Conservation (phyloP, 2,888 invertebrate species). For the Leptinotarsa tumamoca region DNA sequence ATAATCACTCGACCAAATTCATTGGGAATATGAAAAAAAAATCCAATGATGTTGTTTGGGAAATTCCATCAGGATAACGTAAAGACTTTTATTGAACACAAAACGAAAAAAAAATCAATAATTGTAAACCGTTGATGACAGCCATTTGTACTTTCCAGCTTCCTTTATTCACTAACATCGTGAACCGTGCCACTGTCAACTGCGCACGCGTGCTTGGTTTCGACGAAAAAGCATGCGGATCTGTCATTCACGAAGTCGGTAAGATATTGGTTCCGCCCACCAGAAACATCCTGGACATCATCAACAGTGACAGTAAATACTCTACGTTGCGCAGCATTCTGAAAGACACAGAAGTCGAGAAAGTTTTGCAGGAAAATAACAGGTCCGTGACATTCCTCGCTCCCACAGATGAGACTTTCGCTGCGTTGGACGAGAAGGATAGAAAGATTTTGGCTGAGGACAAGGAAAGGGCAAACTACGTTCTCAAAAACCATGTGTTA, state of each 20-base stretch:
- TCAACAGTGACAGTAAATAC: constrained; percentile 66
- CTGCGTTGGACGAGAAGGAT: constrained; percentile 66
- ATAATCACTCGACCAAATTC: too few relatives aligned
- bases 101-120: too few relatives aligned
- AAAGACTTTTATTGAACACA: too few relatives aligned
- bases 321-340: constrained; percentile 65
- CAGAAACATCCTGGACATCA: constrained; percentile 67
- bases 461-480: constrained; percentile 66
- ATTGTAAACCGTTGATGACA: background rate
- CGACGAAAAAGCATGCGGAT: constrained; percentile 76
- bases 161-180: constrained; percentile 70
- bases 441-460: constrained; percentile 67
- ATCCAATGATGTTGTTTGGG: too few relatives aligned
- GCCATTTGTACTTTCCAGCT: constrained; percentile 61
- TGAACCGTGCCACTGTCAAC: constrained; percentile 75
- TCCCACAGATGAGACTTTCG: constrained; percentile 71
- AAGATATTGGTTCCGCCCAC: constrained; percentile 70
- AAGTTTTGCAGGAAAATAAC: constrained; percentile 64
- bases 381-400: constrained; percentile 71
- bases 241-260: constrained; percentile 76
- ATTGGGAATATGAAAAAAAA: too few relatives aligned
- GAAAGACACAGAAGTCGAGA: constrained; percentile 68
- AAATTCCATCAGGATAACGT: too few relatives aligned
- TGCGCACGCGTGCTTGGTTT: constrained; percentile 74
- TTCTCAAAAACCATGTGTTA: constrained; percentile 70